A percentile compares a stretch with the other conserved stretches of the same genome.
phyloP scores from a whole-genome alignment of 2,797 vertebrate species.

The Anomalospiza imberbis region DNA sequence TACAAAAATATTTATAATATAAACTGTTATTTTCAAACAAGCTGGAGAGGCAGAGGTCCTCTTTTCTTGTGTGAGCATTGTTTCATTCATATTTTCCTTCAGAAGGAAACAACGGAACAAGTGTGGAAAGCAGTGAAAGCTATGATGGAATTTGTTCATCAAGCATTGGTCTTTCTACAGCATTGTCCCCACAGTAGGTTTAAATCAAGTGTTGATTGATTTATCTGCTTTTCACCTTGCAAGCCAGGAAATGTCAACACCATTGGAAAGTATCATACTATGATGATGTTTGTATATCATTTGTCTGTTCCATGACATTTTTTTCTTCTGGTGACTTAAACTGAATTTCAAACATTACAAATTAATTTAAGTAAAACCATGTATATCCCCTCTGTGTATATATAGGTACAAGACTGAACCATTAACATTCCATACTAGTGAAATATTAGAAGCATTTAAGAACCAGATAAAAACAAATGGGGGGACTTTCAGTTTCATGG shows the following conservation, averaged over 20 bases:
- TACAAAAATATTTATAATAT: neutral
- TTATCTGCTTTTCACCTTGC: neutral
- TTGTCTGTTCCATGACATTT: neutral
- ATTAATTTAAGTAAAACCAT: neutral
- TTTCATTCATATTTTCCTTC: neutral
- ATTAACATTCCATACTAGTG: neutral
- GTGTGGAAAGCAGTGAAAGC: neutral
- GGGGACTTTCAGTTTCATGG: neutral
- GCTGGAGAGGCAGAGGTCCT: neutral
- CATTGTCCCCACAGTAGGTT: neutral
- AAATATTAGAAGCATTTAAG: neutral
- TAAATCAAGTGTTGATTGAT: neutral
- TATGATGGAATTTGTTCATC: neutral
- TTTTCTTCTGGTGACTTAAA: neutral
- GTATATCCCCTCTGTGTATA: neutral
- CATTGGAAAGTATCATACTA: neutral
- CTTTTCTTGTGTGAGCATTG: neutral
- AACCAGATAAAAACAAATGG: neutral
- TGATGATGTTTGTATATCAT: neutral
- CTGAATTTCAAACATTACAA: neutral
- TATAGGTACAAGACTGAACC: neutral
- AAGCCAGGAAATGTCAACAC: neutral
- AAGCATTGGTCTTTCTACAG: neutral
- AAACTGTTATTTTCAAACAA: neutral
- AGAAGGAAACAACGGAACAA: neutral